These are phyloP conservation scores for Troilus luridus DNA, from an alignment of 2,888 invertebrate genomes.

Conservation along the genomic window DNA sequence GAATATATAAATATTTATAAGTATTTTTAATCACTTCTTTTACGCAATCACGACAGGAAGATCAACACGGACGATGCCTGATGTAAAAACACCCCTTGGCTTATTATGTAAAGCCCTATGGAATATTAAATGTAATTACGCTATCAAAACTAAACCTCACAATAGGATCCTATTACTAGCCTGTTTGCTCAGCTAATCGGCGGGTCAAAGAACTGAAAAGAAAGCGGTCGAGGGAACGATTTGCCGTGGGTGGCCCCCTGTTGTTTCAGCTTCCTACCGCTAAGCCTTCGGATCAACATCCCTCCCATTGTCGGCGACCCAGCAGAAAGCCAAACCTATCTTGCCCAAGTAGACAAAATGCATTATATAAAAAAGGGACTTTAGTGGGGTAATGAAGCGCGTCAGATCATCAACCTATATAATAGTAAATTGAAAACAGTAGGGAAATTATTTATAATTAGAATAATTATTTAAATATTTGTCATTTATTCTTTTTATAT, in stretches of 20 bases:
- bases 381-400: no score
- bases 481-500: no score
- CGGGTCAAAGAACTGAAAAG: background rate
- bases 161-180: background rate
- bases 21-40: no score
- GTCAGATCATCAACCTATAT: no score
- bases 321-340: background rate
- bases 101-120: background rate
- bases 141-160: background rate
- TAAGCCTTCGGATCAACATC: constrained; percentile 3
- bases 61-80: background rate
- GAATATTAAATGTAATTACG: constrained; percentile 15
- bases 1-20: no score
- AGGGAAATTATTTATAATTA: no score
- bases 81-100: background rate
- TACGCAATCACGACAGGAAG: background rate
- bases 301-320: background rate
- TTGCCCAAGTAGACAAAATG: background rate
- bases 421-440: no score
- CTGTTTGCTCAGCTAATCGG: constrained; percentile 39
- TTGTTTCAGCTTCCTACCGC: constrained; percentile 22
- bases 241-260: background rate
- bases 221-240: background rate
- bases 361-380: no score
- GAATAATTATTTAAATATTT: no score